These are phyloP conservation scores for Eucera pruinosa DNA, from an alignment of 2,888 invertebrate genomes.

Conservation along the genomic window DNA sequence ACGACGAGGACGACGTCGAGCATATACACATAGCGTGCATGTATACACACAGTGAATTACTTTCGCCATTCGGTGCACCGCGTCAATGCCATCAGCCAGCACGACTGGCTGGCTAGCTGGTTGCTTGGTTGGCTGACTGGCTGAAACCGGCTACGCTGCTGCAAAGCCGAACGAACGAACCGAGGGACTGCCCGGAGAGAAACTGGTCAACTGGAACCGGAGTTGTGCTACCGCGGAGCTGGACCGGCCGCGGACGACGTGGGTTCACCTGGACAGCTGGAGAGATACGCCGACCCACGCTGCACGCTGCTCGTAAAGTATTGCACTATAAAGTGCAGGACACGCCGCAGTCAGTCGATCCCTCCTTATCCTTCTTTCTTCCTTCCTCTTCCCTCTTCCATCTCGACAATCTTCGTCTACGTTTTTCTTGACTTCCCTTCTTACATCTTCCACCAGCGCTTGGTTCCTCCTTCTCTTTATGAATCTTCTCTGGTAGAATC, in stretches of 20 bases:
- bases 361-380: constrained; percentile 54
- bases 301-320: constrained; percentile 73
- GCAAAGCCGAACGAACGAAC: constrained; percentile 52
- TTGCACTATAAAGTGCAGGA: constrained; percentile 77
- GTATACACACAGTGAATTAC: constrained; percentile 71
- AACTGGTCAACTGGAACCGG: constrained; percentile 78
- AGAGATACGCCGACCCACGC: constrained; percentile 74
- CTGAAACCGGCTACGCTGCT: constrained; percentile 61
- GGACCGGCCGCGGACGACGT: constrained; percentile 70
- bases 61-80: constrained; percentile 77
- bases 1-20: constrained; percentile 19
- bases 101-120: constrained; percentile 53
- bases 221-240: constrained; percentile 74
- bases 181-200: constrained; percentile 68
- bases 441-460: constrained; percentile 2
- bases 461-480: constrained; percentile 1
- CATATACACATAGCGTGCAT: background rate
- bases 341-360: constrained; percentile 63
- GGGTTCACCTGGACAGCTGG: constrained; percentile 75
- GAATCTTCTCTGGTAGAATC: background rate
- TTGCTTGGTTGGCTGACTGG: constrained; percentile 47
- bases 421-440: constrained; percentile 31
- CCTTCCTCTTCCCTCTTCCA: background rate
- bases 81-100: constrained; percentile 78
- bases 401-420: constrained; percentile 22